Evolutionary conservation across 2,113 vertebrate genomes (phyloP).

Genomic region (Riparia riparia): DNA sequence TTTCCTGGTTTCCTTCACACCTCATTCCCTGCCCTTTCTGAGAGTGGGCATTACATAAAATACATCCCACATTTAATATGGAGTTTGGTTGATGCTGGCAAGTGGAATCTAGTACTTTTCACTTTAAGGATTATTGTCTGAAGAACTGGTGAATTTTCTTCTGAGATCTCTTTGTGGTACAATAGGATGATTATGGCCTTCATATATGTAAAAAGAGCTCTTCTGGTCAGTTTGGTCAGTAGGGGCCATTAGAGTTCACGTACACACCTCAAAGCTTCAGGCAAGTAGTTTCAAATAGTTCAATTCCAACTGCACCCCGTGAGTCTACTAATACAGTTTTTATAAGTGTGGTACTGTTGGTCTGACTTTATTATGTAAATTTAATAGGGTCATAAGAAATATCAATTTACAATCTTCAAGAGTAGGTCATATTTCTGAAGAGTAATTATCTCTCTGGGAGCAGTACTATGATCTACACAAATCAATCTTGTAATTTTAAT

Average conservation of each 20-base stretch:
- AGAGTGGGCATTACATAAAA: background rate
- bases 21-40: background rate
- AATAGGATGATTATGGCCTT: rapidly evolving
- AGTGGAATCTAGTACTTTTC: background rate
- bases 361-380: background rate
- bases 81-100: background rate
- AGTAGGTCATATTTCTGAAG: background rate
- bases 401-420: background rate
- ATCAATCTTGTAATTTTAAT: background rate
- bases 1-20: background rate
- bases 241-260: background rate
- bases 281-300: background rate
- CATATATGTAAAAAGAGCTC: background rate
- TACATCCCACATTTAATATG: background rate
- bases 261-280: background rate
- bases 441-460: background rate
- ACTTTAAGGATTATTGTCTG: background rate
- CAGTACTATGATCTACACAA: background rate
- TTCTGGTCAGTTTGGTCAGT: background rate
- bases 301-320: background rate
- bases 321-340: background rate
- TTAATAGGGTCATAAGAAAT: background rate
- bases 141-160: background rate
- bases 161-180: background rate
- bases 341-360: background rate